Evolutionary conservation across 2,797 vertebrate species (phyloP), one percentile per base, ranked within the genome.

Genomic region (Siniperca scherzeri): DNA sequence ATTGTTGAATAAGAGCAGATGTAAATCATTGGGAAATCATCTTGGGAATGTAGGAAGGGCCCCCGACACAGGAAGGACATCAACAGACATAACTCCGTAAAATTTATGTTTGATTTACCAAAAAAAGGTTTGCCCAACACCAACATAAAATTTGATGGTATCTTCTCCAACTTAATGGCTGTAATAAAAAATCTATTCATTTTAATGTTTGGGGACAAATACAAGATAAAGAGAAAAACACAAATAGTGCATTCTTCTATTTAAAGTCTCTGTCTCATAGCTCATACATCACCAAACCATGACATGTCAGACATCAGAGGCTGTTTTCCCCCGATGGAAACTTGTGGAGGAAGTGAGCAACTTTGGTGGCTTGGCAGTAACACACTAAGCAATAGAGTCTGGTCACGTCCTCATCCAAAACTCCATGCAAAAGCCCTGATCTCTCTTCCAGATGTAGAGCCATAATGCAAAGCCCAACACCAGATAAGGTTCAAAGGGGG

Each of bases 361-460:
- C 89, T 91, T 82, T 87, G 90, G 91, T 94, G 94, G 93, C 92
- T 95, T 94, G 94, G 94, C 94, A 94, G 88, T 71, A 91, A 90
- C 89, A 73, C 82, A 78, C 71, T 82, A 60, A 64, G 84, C 88
- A 89, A 88, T 80, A 77, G 76, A 93, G 92, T 92, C 93, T 92
- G 90, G 92, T 93, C 94, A 95, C 91, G 89, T 95, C 86, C 93
- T 92, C 84, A 80, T 89, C 87, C 89, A 85, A 78, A 91, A 87
- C 85, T 83, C 84, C 77, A 86, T 56, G 80, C 86, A 86, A 81
- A 91, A 86, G 68, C 55, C 66, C 81, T 93, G 91, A 94, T 94
- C 83, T 92, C 61, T 93, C 85, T 84, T 92, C 93, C 93, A 94
- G 95, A 95, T 95, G 94, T 91, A 89, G 73, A 89, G 68, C 79